These are phyloP conservation scores for Sinocyclocheilus rhinocerous DNA, from an alignment of 2,113 vertebrate species.

Conservation along the genomic window DNA sequence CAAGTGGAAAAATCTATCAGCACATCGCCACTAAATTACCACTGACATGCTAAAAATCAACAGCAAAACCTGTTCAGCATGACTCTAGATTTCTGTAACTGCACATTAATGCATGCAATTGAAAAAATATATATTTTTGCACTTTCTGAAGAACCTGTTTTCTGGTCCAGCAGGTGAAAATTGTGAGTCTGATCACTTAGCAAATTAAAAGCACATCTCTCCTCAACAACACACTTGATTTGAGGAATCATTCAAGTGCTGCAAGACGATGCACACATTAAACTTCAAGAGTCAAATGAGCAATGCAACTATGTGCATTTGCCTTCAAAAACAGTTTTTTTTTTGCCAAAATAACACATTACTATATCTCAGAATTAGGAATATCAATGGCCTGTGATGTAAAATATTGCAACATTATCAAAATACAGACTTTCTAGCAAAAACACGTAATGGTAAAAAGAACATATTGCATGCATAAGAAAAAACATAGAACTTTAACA, in stretches of 20 bases:
- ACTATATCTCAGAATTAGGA: no score
- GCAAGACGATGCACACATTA: no score
- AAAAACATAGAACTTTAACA: neutral
- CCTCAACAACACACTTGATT: neutral
- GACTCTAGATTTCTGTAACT: neutral
- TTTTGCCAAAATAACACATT: no score
- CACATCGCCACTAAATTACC: constrained; percentile 14
- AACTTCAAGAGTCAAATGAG: neutral
- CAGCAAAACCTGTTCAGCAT: neutral
- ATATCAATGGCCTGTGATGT: no score
- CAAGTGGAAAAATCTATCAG: constrained; percentile 35
- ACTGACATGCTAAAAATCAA: constrained; percentile 33
- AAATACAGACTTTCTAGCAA: neutral
- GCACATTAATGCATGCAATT: neutral
- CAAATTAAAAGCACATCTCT: neutral
- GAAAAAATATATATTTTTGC: no score
- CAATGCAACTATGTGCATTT: neutral
- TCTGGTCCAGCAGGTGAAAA: neutral
- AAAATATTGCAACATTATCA: neutral
- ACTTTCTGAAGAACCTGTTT: neutral
- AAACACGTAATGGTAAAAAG: neutral
- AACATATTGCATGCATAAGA: neutral
- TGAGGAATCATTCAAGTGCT: no score
- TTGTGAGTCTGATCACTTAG: neutral
- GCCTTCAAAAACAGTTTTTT: no score